Percentiles rank a stretch among this genome's conserved stretches.
These are phyloP conservation scores for Cygnus buccinator DNA, from an alignment of 2,113 vertebrate genomes.

Conservation along the genomic window DNA sequence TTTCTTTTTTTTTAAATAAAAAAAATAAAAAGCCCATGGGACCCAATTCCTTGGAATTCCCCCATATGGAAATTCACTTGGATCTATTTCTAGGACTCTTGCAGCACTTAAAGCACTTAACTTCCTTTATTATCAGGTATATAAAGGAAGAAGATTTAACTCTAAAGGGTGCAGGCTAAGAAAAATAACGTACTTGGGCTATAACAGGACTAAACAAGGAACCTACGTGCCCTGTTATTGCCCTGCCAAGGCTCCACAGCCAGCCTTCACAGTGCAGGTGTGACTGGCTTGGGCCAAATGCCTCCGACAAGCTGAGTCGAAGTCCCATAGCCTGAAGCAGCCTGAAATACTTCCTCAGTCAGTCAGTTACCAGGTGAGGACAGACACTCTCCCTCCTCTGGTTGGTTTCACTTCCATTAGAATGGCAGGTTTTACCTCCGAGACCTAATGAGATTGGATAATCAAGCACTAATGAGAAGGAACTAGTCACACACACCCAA, in stretches of 20 bases:
- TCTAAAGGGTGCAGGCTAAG: neutral
- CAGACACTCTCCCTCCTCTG: neutral
- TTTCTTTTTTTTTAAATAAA: no score
- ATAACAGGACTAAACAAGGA: neutral
- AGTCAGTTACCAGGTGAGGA: neutral
- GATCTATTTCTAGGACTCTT: neutral
- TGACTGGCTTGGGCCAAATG: neutral
- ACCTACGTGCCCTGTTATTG: neutral
- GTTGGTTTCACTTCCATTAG: neutral
- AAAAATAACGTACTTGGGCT: neutral
- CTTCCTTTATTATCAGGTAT: neutral
- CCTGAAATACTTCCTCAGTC: neutral
- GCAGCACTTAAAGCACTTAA: neutral
- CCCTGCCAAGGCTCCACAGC: accelerated
- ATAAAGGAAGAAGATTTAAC: neutral
- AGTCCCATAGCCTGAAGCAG: neutral
- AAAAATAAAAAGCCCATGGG: neutral
- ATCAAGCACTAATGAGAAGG: neutral
- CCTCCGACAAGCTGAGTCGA: neutral
- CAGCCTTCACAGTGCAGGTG: neutral
- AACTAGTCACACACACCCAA: neutral
- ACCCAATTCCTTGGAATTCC: neutral
- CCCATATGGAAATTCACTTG: neutral
- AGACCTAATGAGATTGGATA: neutral
- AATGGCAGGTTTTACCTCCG: neutral